Conservation (phyloP, 2,888 invertebrate species). For the Heliconius hortense region DNA sequence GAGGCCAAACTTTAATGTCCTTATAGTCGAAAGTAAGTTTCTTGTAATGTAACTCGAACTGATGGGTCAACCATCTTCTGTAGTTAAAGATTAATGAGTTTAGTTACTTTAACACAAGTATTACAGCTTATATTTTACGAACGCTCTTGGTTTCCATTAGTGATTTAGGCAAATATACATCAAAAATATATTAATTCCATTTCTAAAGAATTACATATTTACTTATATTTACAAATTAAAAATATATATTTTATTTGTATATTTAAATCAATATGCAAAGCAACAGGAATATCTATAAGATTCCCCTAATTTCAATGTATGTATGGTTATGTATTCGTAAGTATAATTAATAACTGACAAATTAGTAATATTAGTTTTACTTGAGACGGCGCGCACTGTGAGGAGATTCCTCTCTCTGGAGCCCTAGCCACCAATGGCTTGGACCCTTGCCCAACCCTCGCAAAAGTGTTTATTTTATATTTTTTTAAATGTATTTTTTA, state of each 20-base stretch:
- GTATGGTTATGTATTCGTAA: no score
- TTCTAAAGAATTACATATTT: neutral
- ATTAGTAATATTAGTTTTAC: neutral
- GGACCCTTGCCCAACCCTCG: no score
- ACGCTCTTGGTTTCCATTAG: conserved; percentile 4
- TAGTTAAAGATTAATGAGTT: conserved; percentile 17
- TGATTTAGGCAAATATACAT: neutral
- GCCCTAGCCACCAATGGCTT: no score
- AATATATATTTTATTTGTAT: neutral
- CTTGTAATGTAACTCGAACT: conserved; percentile 9
- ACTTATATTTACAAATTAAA: neutral
- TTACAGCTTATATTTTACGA: conserved; percentile 3
- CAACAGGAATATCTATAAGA: neutral
- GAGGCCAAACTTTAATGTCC: conserved; percentile 1
- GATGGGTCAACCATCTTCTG: conserved; percentile 17
- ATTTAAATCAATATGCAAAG: neutral
- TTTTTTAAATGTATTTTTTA: no score
- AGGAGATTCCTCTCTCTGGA: no score
- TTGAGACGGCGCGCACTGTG: no score
- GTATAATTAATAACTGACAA: no score
- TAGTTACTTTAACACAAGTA: conserved; percentile 1
- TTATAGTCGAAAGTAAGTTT: conserved; percentile 16
- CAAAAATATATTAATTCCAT: neutral
- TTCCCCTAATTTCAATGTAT: no score
- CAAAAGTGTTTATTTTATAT: no score